These are phyloP conservation scores for Rosalia funebris DNA, from an alignment of 2,888 invertebrate genomes.

Conservation along the genomic window DNA sequence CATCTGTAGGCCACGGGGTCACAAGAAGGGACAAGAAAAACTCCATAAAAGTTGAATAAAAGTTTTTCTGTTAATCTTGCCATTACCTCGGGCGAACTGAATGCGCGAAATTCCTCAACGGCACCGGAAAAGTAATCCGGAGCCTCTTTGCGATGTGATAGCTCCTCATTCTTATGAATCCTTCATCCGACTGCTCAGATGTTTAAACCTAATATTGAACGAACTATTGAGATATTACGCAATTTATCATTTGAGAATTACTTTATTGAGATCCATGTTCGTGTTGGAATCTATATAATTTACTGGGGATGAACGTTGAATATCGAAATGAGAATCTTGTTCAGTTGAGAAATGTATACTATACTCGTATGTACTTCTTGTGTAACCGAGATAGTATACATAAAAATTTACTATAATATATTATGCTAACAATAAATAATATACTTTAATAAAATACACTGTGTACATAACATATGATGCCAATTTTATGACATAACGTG, in stretches of 20 bases:
- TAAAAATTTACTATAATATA: too few relatives aligned
- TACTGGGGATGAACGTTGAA: not conserved
- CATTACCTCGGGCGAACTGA: conserved; percentile 36
- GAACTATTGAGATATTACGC: conserved; percentile 22
- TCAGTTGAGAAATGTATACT: too few relatives aligned
- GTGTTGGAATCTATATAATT: not conserved
- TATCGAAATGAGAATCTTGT: too few relatives aligned
- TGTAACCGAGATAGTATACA: too few relatives aligned
- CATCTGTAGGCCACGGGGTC: conserved; percentile 29
- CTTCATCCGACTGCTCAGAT: conserved; percentile 19
- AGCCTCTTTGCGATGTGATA: conserved; percentile 23
- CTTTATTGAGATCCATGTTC: conserved; percentile 22
- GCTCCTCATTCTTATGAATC: conserved; percentile 12
- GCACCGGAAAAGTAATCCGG: conserved; percentile 25
- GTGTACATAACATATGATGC: too few relatives aligned
- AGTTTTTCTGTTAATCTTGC: conserved; percentile 42
- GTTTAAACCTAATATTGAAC: conserved; percentile 26
- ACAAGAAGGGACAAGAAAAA: conserved; percentile 31
- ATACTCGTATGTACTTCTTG: too few relatives aligned
- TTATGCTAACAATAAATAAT: too few relatives aligned
- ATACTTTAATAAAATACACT: too few relatives aligned
- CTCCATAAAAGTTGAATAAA: conserved; percentile 38
- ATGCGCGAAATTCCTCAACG: conserved; percentile 31
- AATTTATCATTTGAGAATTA: conserved; percentile 22
- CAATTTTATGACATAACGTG: too few relatives aligned